phyloP scores from a whole-genome alignment of 92 coral and sea anemone genomes.

The Micromussa lordhowensis region DNA sequence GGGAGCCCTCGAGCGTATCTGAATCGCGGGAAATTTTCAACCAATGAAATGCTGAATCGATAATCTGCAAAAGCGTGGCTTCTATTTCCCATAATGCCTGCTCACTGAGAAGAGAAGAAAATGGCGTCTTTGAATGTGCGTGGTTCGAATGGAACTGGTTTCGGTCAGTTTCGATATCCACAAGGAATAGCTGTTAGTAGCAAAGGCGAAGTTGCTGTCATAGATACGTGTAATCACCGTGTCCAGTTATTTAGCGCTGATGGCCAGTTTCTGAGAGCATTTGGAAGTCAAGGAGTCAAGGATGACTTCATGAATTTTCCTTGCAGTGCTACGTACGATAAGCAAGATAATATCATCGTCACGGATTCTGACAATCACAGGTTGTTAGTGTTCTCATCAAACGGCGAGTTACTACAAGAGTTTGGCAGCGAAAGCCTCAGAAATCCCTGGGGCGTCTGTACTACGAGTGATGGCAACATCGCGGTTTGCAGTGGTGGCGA shows the following conservation, averaged over 20 bases:
- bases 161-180: constrained; percentile 54
- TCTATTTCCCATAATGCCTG: constrained; percentile 21
- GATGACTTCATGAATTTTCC: constrained; percentile 62
- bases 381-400: constrained; percentile 48
- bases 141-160: constrained; percentile 41
- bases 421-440: constrained; percentile 52
- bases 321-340: constrained; percentile 58
- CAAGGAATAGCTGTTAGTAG: constrained; percentile 59
- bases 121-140: constrained; percentile 47
- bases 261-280: constrained; percentile 49
- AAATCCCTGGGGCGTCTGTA: constrained; percentile 66
- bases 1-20: background rate
- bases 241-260: constrained; percentile 55
- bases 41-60: constrained; percentile 24
- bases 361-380: constrained; percentile 74
- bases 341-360: constrained; percentile 57
- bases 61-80: constrained; percentile 36
- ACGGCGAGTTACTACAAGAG: constrained; percentile 47
- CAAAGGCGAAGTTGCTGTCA: constrained; percentile 64
- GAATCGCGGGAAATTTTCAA: constrained; percentile 37
- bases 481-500: constrained; percentile 65
- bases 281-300: constrained; percentile 58
- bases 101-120: background rate
- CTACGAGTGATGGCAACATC: constrained; percentile 51
- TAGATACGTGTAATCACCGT: constrained; percentile 63